Evolutionary conservation across 2,888 invertebrate genomes (phyloP), one percentile per base, ranked within the genome.

Genomic region (Loripinus fragilis): DNA sequence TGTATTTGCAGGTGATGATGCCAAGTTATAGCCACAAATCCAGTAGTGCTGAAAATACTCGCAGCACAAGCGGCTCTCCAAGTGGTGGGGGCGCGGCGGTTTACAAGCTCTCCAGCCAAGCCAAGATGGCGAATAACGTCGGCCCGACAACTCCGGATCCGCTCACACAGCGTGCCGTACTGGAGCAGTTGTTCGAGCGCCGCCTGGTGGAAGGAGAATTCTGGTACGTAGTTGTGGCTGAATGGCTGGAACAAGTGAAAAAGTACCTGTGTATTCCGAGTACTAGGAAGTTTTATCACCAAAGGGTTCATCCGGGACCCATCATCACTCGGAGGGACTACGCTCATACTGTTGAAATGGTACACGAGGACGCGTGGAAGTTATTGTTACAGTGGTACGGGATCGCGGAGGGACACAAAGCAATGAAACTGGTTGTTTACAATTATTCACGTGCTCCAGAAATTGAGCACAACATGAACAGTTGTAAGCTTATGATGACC

Each of bases 281-380:
- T 20, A 84, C 88, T 0, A 79, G 91, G 71, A 91, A 91, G 80
- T 89, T 87, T 81, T 91, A 91, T 73, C 88, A 89, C 48, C 88
- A 90, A 52, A 82, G 90, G 17, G 87, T 87, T 17, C 89, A 88
- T 45, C 91, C 91, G 12, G 91, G 91, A 8, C 89, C 90, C 1
- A 86, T 91, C 20, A 85, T 90, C 15, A 91, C 91, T 20, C 81
- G 90, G 8, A 74, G 89, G 20, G 90, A 91, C 72, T 91, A 90
- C 73, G 90, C 90, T 15, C 90, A 91, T 72, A 90, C 90, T 0
- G 90, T 90, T 41, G 91, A 90, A 76, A 88, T 90, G 69, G 85
- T 91, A 48, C 91, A 90, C 75, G 91, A 90, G 71, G 91, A 91
- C 78, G 90, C 89, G 3, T 91, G 91, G 91, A 86, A 89, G 67